Conservation (phyloP, 2,888 invertebrate genomes). For the Spilosoma lubricipeda region DNA sequence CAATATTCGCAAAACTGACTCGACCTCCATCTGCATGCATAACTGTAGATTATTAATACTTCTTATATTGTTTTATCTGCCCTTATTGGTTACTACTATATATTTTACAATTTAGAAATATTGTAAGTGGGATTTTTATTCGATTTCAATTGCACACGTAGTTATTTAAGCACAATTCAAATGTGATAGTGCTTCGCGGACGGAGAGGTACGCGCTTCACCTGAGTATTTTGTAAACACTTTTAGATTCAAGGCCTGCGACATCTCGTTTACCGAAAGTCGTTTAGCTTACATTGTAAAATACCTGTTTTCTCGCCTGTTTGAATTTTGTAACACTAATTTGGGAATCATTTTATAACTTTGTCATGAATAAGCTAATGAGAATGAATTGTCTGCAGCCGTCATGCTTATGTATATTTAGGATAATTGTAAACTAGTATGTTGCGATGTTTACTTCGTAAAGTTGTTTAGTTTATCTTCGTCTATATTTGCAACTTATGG, state of each 20-base stretch:
- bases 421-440: conserved; percentile 31
- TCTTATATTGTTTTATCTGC: conserved; percentile 15
- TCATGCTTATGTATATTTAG: conserved; percentile 35
- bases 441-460: conserved; percentile 1
- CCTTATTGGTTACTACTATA: conserved; percentile 6
- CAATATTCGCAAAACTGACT: conserved; percentile 20
- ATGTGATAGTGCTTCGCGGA: conserved; percentile 60
- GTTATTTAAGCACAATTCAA: conserved; percentile 61
- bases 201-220: conserved; percentile 58
- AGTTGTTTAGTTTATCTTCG: neutral
- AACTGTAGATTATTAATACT: conserved; percentile 17
- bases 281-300: conserved; percentile 76
- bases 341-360: conserved; percentile 60
- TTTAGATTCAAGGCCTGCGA: conserved; percentile 77
- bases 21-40: conserved; percentile 23
- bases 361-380: conserved; percentile 55
- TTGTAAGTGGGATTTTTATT: conserved; percentile 2
- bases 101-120: neutral
- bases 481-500: neutral
- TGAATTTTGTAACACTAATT: conserved; percentile 60
- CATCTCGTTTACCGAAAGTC: conserved; percentile 78
- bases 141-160: conserved; percentile 9
- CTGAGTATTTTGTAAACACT: conserved; percentile 69
- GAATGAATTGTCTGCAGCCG: conserved; percentile 46
- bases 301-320: conserved; percentile 61